Percentiles rank a stretch among this genome's conserved stretches.
phyloP scores from a whole-genome alignment of 2,113 vertebrate species.

The Chaetorhynchus papuensis region DNA sequence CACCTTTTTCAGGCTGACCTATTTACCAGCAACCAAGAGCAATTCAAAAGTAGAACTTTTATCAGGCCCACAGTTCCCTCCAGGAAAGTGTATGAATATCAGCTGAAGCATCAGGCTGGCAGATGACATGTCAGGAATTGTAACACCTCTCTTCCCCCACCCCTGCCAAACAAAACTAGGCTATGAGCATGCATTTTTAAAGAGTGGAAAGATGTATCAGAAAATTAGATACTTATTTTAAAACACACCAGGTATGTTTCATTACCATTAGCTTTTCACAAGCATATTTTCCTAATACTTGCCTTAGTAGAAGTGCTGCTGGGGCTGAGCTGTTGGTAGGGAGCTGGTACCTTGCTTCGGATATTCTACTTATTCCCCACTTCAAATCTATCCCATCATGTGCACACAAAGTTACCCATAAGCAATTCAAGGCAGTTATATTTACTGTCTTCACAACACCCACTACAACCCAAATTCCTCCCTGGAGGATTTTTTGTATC shows the following conservation, averaged over 20 bases:
- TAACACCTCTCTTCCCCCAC: neutral
- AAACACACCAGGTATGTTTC: neutral
- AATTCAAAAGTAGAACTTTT: neutral
- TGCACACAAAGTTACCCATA: neutral
- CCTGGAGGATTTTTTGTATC: neutral
- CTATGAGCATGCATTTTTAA: neutral
- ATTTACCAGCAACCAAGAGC: neutral
- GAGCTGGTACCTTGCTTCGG: neutral
- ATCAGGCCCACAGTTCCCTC: neutral
- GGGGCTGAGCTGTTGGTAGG: neutral
- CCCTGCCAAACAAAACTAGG: neutral
- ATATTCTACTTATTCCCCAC: neutral
- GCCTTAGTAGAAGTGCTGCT: neutral
- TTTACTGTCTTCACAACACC: neutral
- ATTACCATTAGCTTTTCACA: neutral
- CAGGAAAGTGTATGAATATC: neutral
- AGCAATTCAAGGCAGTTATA: neutral
- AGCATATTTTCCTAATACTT: neutral
- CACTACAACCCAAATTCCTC: neutral
- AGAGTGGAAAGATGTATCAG: neutral
- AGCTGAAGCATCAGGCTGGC: neutral
- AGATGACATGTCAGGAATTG: constrained; percentile 3
- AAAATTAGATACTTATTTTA: neutral
- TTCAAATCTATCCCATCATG: neutral
- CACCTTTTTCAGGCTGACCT: neutral